A percentile compares a stretch with the other conserved stretches of the same genome.
phyloP scores from a whole-genome alignment of 2,888 invertebrate species.

The Rhaphigaster nebulosa region DNA sequence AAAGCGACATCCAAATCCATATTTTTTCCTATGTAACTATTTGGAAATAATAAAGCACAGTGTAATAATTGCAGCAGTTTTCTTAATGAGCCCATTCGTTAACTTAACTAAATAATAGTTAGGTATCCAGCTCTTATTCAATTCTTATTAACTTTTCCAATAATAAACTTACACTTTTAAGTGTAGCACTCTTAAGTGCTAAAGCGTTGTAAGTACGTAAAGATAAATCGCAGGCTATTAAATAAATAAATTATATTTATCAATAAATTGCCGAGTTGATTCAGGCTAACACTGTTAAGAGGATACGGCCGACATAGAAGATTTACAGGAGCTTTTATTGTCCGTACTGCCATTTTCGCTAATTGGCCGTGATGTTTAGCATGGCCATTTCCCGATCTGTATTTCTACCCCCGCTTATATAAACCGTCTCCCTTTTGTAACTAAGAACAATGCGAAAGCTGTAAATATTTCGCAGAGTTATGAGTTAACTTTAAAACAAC shows the following conservation, averaged over 20 bases:
- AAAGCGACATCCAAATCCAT: too few relatives aligned
- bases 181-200: too few relatives aligned
- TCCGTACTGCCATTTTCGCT: not conserved
- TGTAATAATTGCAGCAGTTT: too few relatives aligned
- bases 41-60: too few relatives aligned
- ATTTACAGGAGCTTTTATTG: not conserved
- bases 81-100: too few relatives aligned
- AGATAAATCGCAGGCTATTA: not conserved
- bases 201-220: not conserved
- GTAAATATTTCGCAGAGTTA: slow-evolving; percentile 5
- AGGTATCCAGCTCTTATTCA: too few relatives aligned
- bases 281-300: not conserved
- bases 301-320: not conserved
- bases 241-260: not conserved
- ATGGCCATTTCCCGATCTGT: not conserved
- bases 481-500: not conserved
- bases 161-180: too few relatives aligned
- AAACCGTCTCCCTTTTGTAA: slow-evolving; percentile 5
- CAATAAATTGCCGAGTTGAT: not conserved
- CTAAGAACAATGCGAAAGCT: not conserved
- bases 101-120: too few relatives aligned
- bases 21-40: too few relatives aligned
- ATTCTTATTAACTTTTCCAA: too few relatives aligned
- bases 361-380: not conserved
- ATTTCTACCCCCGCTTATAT: not conserved